A percentile compares a stretch with the other conserved stretches of the same genome.
Conservation (phyloP, 2,797 vertebrate species). For the Halcyon badia region DNA sequence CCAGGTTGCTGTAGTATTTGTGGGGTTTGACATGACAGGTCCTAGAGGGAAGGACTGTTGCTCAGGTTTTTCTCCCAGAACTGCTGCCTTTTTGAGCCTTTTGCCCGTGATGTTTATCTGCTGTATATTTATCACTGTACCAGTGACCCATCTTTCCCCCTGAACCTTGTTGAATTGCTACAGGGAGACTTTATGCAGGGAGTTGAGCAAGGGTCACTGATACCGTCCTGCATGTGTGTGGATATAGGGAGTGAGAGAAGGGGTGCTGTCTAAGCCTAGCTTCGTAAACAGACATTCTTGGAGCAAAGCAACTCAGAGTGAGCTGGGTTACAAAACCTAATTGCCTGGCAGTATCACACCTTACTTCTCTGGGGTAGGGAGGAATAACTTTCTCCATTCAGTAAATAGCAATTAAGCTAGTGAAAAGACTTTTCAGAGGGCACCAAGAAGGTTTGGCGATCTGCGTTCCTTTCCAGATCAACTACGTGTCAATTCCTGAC, state of each 20-base stretch:
- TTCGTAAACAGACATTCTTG: not conserved
- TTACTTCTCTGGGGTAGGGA: not conserved
- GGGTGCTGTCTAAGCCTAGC: not conserved
- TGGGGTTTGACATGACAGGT: not conserved
- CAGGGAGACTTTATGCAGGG: not conserved
- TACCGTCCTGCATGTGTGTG: not conserved
- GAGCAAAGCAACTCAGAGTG: not conserved
- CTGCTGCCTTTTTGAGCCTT: not conserved
- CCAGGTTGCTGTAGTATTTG: not conserved
- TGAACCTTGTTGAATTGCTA: not conserved
- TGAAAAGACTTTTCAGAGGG: not conserved
- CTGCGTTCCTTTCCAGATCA: not conserved
- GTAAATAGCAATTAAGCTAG: not conserved
- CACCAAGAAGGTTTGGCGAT: not conserved
- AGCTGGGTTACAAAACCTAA: not conserved
- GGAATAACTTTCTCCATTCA: not conserved
- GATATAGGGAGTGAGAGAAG: not conserved
- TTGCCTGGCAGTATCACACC: not conserved
- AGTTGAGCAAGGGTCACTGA: not conserved
- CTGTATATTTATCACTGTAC: not conserved
- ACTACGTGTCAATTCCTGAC: not conserved
- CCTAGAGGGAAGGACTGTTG: not conserved
- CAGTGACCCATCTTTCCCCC: not conserved
- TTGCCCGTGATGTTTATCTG: not conserved
- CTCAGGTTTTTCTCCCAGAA: not conserved